phyloP scores from a whole-genome alignment of 1,140 invertebrate species.

The Trichonephila inaurata region DNA sequence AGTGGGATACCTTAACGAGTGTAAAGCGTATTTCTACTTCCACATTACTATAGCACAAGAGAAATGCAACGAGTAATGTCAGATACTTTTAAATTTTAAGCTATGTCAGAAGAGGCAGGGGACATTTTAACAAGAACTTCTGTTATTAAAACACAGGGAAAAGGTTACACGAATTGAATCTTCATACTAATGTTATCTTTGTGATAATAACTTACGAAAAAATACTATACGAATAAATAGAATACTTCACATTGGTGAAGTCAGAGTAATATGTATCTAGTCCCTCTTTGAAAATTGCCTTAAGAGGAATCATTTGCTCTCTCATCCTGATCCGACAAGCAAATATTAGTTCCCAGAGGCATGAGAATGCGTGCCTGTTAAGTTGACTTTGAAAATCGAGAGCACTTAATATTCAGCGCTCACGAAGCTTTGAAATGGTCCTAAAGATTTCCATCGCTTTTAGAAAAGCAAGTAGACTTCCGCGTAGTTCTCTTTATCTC shows the following conservation, averaged over 20 bases:
- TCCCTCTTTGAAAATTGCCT: background rate
- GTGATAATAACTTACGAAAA: no score
- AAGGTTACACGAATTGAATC: no score
- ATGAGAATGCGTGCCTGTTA: background rate
- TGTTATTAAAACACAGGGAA: no score
- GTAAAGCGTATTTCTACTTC: no score
- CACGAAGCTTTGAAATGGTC: background rate
- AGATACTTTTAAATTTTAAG: no score
- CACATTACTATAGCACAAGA: no score
- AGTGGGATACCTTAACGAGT: no score
- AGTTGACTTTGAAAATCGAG: conserved; percentile 53
- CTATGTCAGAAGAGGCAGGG: no score
- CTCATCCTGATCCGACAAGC: conserved; percentile 16
- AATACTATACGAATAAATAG: background rate
- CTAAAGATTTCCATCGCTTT: background rate
- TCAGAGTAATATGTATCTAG: background rate
- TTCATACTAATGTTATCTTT: no score
- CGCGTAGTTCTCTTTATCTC: background rate
- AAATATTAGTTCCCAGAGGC: conserved; percentile 46
- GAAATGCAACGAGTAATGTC: no score
- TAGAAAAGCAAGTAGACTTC: background rate
- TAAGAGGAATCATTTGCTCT: conserved; percentile 49
- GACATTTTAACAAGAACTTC: no score
- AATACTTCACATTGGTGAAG: background rate
- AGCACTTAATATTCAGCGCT: conserved; percentile 45